Evolutionary conservation across 2,888 invertebrate species (phyloP).

Genomic region (Acholoe squamosa): DNA sequence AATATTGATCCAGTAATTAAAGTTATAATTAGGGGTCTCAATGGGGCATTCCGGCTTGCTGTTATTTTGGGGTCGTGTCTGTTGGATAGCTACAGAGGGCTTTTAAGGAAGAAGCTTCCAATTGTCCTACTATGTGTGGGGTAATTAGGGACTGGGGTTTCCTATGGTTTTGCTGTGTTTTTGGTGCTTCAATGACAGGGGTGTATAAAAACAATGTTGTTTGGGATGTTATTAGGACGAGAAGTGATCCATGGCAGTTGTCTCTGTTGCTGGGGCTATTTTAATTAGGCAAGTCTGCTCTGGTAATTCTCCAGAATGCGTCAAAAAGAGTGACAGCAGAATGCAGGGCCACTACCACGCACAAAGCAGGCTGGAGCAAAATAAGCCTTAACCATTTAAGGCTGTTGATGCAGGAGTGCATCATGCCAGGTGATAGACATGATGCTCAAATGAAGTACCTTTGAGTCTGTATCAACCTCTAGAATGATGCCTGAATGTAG

Average conservation of each 20-base stretch:
- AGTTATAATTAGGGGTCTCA: conserved; percentile 26
- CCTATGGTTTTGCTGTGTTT: no score
- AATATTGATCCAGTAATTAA: conserved; percentile 34
- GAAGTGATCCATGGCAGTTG: neutral
- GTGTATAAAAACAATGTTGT: neutral
- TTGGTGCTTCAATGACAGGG: neutral
- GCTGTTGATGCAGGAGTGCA: no score
- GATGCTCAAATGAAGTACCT: no score
- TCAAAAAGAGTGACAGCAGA: neutral
- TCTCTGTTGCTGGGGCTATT: conserved; percentile 9
- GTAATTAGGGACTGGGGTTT: conserved; percentile 1
- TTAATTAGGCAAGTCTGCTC: neutral
- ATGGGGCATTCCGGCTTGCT: conserved; percentile 29
- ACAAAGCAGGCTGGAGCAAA: no score
- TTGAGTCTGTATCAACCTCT: no score
- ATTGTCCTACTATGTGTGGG: neutral
- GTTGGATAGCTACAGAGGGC: neutral
- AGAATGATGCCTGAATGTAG: no score
- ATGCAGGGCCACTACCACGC: no score
- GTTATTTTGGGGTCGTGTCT: neutral
- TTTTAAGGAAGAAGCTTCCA: neutral
- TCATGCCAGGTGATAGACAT: no score
- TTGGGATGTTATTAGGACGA: neutral
- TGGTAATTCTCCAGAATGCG: neutral
- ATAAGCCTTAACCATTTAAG: no score